A percentile compares a stretch with the other conserved stretches of the same genome.
Evolutionary conservation across 2,113 vertebrate species (phyloP).

Genomic region (Drymodes brunneopygia): DNA sequence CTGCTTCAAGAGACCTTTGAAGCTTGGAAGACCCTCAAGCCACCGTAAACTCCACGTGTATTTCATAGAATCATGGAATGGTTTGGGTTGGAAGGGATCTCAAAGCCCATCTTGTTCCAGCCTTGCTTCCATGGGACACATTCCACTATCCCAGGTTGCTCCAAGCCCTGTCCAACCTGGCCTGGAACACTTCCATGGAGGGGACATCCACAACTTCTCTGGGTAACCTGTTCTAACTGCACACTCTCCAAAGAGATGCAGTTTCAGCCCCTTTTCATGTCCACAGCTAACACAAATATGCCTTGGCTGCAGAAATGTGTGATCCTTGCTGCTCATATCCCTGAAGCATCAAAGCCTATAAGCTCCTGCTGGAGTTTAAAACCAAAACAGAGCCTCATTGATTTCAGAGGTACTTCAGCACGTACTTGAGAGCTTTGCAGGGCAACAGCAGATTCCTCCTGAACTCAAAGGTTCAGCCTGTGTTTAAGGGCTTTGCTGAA

Average conservation of each 20-base stretch:
- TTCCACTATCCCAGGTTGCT: background rate
- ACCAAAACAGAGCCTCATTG: background rate
- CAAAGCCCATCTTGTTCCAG: background rate
- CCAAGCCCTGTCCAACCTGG: background rate
- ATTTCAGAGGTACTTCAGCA: slow-evolving; percentile 3
- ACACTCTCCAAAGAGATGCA: background rate
- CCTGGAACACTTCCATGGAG: background rate
- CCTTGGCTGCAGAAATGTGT: background rate
- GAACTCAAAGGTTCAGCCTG: background rate
- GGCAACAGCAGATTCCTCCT: background rate
- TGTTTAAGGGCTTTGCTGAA: background rate
- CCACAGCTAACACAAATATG: fast-evolving
- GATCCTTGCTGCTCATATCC: background rate
- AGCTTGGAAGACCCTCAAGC: background rate
- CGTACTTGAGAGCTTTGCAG: background rate
- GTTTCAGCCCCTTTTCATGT: background rate
- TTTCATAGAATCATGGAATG: background rate
- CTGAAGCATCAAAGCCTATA: background rate
- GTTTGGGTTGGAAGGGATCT: background rate
- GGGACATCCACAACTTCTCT: background rate
- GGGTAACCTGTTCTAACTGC: background rate
- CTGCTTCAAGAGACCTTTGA: background rate
- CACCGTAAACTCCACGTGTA: fast-evolving
- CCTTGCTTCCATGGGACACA: background rate
- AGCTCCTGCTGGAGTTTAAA: background rate